Evolutionary conservation across 92 coral and sea anemone species (phyloP), one percentile per base, ranked within the genome.

Genomic region (Heliopora coerulea): DNA sequence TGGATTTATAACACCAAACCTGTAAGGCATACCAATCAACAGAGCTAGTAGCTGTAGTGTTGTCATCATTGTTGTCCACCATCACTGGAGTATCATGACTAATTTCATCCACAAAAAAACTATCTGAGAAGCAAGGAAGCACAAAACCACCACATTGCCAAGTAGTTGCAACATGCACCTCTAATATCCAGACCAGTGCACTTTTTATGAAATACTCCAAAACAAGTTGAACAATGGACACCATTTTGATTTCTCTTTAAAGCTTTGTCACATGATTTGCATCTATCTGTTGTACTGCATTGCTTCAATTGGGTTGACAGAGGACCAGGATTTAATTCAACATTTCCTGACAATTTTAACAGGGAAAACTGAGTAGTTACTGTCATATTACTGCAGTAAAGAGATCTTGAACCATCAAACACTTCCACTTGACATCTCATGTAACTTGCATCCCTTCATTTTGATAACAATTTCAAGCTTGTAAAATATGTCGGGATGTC

Each of bases 1-100:
- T 83, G n/a, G 24, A 69, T 59, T 83, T 83, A 58, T 83, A 78
- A 67, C 57, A 84, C 54, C 75, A 61, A n/a, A 84, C 56, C 40
- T 66, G 21, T 30, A 29, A 56, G 18, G 62, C 3, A 56, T 17
- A 56, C 62, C 62, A 56, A 29, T 56, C 29, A 17, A 56, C 62
- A 1, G 62, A 56, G n/a, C n/a, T n/a, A 56, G 18, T 11, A 56
- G 23, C 62, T 23, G 62, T 56, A 25, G 15, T 15, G 10, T 37
- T 37, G 6, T 17, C 18, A 56, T 11, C 62, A 30, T 21, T 25
- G 62, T 23, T 11, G 12, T 15, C 15, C 12, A 13, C 25, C 18
- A 14, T 21, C 62, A 25, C 30, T 56, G 62, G 28, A n/a, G 62
- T 49, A 67, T 56, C 61, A 25, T 23, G 56, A 18, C 58, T 49